Evolutionary conservation across 2,797 vertebrate species (phyloP).

Genomic region (Cottoperca gobio): DNA sequence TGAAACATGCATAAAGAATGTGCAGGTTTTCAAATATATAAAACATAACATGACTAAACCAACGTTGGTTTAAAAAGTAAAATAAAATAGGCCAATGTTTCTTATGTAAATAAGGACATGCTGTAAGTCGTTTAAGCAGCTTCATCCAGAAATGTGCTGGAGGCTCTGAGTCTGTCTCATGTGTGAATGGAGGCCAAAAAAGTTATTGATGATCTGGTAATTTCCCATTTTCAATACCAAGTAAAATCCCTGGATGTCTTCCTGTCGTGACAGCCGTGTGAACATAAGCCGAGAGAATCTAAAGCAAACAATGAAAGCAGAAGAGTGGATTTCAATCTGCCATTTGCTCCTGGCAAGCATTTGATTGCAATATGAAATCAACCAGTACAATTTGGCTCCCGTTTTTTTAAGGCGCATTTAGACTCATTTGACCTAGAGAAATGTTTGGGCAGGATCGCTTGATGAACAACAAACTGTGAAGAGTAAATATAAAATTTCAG

Average conservation of each 20-base stretch:
- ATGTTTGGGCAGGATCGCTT: background rate
- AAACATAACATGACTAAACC: background rate
- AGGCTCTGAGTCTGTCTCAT: conserved; percentile 1
- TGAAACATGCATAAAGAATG: background rate
- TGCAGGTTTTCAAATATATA: background rate
- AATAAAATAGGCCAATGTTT: background rate
- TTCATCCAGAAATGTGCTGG: conserved; percentile 4
- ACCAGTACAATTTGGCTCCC: background rate
- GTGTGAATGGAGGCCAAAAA: conserved; percentile 5
- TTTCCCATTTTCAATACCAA: conserved; percentile 8
- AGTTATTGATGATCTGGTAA: conserved; percentile 19
- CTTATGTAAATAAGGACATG: background rate
- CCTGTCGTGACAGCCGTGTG: conserved; percentile 13
- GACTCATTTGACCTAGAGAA: background rate
- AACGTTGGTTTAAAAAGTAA: background rate
- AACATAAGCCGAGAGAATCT: conserved; percentile 20
- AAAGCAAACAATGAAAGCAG: background rate
- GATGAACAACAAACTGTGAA: background rate
- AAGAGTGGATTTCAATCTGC: background rate
- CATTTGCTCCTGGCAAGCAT: background rate
- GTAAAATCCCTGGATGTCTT: conserved; percentile 11
- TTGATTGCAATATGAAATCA: background rate
- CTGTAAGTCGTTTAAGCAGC: background rate
- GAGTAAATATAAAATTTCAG: background rate
- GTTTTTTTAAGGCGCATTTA: background rate